Percentiles rank a stretch among this genome's conserved stretches.
These are phyloP conservation scores for Aurelia aurita DNA, from an alignment of 30 jellyfish, hydroid and myxozoan genomes.

Conservation along the genomic window DNA sequence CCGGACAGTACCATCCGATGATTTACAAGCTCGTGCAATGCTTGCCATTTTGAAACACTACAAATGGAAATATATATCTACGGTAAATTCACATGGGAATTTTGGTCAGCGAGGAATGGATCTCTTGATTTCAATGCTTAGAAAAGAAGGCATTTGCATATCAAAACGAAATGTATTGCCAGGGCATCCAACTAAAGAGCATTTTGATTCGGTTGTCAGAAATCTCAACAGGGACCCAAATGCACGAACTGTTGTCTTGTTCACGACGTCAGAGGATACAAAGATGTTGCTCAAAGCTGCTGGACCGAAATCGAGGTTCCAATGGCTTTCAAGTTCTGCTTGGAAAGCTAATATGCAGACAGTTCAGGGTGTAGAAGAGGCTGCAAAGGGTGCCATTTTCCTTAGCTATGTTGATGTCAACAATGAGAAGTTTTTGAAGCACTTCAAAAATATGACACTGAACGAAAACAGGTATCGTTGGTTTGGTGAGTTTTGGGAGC, in stretches of 20 bases:
- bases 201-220: conserved; percentile 16
- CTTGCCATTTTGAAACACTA: conserved; percentile 13
- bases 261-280: conserved; percentile 43
- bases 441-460: conserved; percentile 26
- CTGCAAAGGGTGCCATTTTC: conserved; percentile 57
- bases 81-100: conserved; percentile 40
- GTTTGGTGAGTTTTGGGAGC: conserved; percentile 56
- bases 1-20: conserved; percentile 60
- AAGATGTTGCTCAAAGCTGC: conserved; percentile 47
- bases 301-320: background rate
- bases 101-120: conserved; percentile 63
- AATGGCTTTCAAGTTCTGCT: conserved; percentile 10
- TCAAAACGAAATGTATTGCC: conserved; percentile 23
- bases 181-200: background rate
- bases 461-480: conserved; percentile 21
- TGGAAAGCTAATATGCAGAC: conserved; percentile 2
- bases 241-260: conserved; percentile 25
- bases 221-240: background rate
- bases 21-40: conserved; percentile 28
- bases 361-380: background rate
- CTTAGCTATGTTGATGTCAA: conserved; percentile 6
- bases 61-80: conserved; percentile 57
- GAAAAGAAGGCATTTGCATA: conserved; percentile 18
- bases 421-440: background rate
- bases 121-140: background rate